A percentile compares a stretch with the other conserved stretches of the same genome.
Conservation (phyloP, 2,113 vertebrate genomes). For the Aegithalos caudatus region DNA sequence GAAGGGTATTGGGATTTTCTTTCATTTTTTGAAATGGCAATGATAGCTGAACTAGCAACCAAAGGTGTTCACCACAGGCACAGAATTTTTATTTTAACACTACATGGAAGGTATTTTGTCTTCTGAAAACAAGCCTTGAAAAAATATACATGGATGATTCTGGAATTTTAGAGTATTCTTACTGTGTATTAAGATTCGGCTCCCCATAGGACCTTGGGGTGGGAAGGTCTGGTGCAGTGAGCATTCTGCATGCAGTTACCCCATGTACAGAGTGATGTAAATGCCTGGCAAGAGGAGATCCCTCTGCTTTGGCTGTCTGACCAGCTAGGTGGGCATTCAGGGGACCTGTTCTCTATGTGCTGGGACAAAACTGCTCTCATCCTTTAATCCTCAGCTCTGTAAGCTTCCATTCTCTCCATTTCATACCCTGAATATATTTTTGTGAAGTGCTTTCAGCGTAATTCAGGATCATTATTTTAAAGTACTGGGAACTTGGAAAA, state of each 20-base stretch:
- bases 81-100: neutral
- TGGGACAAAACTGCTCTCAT: neutral
- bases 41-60: neutral
- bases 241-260: neutral
- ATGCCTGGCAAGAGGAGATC: neutral
- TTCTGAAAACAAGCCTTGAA: neutral
- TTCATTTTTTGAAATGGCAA: neutral
- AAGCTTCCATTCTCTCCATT: neutral
- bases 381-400: neutral
- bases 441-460: neutral
- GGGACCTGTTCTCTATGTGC: neutral
- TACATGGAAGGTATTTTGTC: neutral
- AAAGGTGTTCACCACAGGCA: neutral
- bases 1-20: neutral
- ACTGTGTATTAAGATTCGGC: neutral
- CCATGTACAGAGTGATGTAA: neutral
- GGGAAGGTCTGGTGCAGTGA: neutral
- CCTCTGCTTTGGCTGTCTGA: neutral
- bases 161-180: neutral
- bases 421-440: neutral
- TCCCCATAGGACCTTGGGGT: neutral
- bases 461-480: neutral
- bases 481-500: neutral
- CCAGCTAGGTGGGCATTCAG: neutral
- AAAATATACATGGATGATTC: neutral